Evolutionary conservation across 2,113 vertebrate species (phyloP).

Genomic region (Ariopsis seemanni): DNA sequence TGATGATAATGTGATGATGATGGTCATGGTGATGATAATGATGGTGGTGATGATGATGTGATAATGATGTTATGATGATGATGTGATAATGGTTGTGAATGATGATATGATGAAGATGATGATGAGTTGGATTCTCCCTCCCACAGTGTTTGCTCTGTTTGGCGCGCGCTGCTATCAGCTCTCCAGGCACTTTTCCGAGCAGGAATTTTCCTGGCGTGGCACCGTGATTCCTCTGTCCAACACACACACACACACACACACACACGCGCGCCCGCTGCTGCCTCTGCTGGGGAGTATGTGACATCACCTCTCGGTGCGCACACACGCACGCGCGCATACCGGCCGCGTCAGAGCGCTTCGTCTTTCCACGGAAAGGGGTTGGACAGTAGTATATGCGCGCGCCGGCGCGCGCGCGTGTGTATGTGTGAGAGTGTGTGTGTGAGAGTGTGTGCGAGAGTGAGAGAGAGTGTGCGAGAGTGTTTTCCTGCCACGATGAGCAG

Average conservation of each 20-base stretch:
- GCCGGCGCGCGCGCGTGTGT: background rate
- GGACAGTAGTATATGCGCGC: conserved; percentile 8
- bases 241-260: background rate
- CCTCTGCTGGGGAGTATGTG: conserved; percentile 13
- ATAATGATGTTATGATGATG: too few species aligned
- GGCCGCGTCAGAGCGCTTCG: conserved; percentile 13
- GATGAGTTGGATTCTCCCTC: background rate
- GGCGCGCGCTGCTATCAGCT: background rate
- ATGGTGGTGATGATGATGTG: background rate
- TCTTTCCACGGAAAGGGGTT: conserved; percentile 19
- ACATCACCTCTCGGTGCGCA: conserved; percentile 15
- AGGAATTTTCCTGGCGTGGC: conserved; percentile 3
- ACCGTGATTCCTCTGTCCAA: background rate
- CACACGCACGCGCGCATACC: background rate
- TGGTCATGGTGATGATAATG: background rate
- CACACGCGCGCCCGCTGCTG: background rate
- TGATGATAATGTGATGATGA: background rate
- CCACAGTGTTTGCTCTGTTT: background rate
- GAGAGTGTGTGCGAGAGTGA: background rate
- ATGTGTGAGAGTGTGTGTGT: background rate
- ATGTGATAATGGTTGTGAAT: background rate
- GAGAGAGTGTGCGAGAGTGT: background rate
- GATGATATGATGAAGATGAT: background rate
- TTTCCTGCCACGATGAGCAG: conserved; percentile 54
- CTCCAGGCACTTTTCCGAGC: background rate